A percentile compares a stretch with the other conserved stretches of the same genome.
phyloP scores from a whole-genome alignment of 2,797 vertebrate genomes.

The Esox lucius region DNA sequence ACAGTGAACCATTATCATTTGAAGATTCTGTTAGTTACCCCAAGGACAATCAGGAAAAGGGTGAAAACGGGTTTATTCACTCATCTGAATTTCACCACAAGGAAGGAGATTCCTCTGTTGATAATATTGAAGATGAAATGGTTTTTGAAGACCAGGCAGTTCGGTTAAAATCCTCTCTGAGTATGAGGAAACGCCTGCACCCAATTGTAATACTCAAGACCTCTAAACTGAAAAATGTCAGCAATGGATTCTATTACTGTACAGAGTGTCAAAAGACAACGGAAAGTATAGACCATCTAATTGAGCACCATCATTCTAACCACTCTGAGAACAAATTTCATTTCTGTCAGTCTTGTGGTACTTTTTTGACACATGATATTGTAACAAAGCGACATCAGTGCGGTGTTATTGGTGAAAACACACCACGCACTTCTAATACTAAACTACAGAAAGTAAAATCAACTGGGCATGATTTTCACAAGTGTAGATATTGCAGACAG shows the following conservation, averaged over 20 bases:
- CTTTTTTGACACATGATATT: slow-evolving; percentile 53
- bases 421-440: not conserved
- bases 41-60: slow-evolving; percentile 13
- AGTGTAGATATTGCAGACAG: slow-evolving; percentile 62
- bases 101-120: slow-evolving; percentile 6
- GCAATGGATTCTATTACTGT: slow-evolving; percentile 57
- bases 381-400: slow-evolving; percentile 57
- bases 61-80: slow-evolving; percentile 22
- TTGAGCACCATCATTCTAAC: slow-evolving; percentile 68
- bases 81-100: slow-evolving; percentile 5
- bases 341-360: slow-evolving; percentile 62
- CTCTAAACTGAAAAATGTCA: slow-evolving; percentile 35
- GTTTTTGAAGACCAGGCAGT: slow-evolving; percentile 25
- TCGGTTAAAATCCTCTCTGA: slow-evolving; percentile 43
- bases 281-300: slow-evolving; percentile 56
- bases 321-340: slow-evolving; percentile 59
- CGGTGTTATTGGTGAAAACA: slow-evolving; percentile 17
- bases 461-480: slow-evolving; percentile 6
- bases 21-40: slow-evolving; percentile 49
- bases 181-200: slow-evolving; percentile 64
- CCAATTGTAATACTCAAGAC: slow-evolving; percentile 72
- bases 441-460: slow-evolving; percentile 15
- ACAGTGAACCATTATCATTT: slow-evolving; percentile 56
- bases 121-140: slow-evolving; percentile 1
- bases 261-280: slow-evolving; percentile 57